A percentile compares a stretch with the other conserved stretches of the same genome.
Conservation (phyloP, 2,888 invertebrate species). For the Petrophora chlorosata region DNA sequence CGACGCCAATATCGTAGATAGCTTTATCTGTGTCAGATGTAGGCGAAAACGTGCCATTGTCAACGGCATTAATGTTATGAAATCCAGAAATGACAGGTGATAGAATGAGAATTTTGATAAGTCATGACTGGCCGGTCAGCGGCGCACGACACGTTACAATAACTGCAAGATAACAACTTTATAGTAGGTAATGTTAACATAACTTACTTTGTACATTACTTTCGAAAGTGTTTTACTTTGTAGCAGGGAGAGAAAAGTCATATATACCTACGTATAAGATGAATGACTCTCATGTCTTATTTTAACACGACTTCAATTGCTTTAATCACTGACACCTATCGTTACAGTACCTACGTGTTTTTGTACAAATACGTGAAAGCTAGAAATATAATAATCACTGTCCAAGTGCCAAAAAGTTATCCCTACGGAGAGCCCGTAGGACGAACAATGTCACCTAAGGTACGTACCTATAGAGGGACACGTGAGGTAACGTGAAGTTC, state of each 20-base stretch:
- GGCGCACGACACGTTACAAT: background rate
- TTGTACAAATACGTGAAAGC: too few relatives aligned
- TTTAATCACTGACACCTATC: too few relatives aligned
- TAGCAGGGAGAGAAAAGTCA: too few relatives aligned
- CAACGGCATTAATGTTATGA: constrained; percentile 48
- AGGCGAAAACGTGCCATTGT: constrained; percentile 51
- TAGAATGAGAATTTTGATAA: constrained; percentile 35
- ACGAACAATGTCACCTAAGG: constrained; percentile 7
- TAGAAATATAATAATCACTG: too few relatives aligned
- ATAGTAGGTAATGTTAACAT: too few relatives aligned
- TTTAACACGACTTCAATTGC: too few relatives aligned
- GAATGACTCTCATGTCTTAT: too few relatives aligned
- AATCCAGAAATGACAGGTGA: constrained; percentile 65
- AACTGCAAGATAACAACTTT: constrained; percentile 8
- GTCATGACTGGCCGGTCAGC: constrained; percentile 13
- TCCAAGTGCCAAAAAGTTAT: too few relatives aligned
- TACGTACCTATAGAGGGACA: background rate
- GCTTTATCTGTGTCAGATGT: constrained; percentile 72
- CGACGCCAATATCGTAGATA: constrained; percentile 66
- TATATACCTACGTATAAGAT: too few relatives aligned
- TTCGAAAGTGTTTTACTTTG: too few relatives aligned
- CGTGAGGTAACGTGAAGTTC: constrained; percentile 14
- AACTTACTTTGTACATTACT: too few relatives aligned
- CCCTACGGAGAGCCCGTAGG: background rate
- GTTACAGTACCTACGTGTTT: too few relatives aligned